Base-by-base conservation (phyloP, 2,888 invertebrate species). In the Tenthredo distinguenda region DNA sequence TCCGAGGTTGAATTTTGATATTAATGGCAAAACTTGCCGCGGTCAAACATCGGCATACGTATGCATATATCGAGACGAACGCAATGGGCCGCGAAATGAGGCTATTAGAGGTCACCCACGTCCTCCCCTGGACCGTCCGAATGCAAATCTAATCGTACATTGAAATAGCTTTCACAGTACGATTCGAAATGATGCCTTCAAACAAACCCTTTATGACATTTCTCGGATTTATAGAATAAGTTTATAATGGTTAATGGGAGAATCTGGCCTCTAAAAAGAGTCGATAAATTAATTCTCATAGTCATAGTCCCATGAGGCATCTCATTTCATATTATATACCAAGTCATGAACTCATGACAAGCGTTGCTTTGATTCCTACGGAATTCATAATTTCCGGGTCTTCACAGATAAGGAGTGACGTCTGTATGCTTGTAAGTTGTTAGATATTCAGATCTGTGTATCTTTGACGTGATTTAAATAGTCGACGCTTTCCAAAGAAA, bases 71-170 rank as follows among this genome's bases (percentile, higher is more conserved):
- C 26, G 85, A 84, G 86, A 86, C 86, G 87, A 89, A 89, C 88
- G 88, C 90, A 90, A 91, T 90, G 90, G 88, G 84, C 86, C 89
- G 89, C 88, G 90, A 91, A 92, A 92, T 89, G 90, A 90, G 90
- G 90, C 89, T 90, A 90, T 91, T 90, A 91, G 89, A 86, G 91
- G 88, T 88, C 88, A 89, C 31, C 31, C 47, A 47, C 55, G 88
- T 90, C 89, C 87, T 88, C 89, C 88, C 87, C 82, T 86, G 34
- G 34, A 55, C 55, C 55, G 77, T 77, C 55, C 55, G 50, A 77
- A 90, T 87, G 87, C 87, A 87, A 89, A 88, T 87, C 87, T 87
- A 86, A 89, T 87, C 86, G 88, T 87, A 86, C 88, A 87, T 89
- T 77, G 81, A 85, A 86, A 88, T 87, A 85, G 87, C 86, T 87